Evolutionary conservation across 2,888 invertebrate species (phyloP).

Genomic region (Acanthosepion pharaonis): DNA sequence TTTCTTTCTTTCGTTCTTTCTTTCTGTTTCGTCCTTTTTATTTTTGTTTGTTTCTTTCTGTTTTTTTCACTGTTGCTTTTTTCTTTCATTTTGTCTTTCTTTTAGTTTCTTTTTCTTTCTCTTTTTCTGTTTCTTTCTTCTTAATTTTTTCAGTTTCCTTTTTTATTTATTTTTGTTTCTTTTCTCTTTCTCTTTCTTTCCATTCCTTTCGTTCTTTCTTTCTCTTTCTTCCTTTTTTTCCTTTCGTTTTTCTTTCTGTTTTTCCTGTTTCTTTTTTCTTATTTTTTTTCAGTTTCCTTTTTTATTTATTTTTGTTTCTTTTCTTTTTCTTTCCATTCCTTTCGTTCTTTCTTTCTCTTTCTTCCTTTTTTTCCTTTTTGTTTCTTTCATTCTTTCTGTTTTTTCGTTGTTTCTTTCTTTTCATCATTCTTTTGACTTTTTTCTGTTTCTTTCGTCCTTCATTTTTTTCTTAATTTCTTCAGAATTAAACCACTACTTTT

Average conservation of each 20-base stretch:
- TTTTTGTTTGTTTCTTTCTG: not conserved
- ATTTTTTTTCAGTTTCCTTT: too few species aligned
- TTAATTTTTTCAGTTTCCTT: too few species aligned
- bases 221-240: not conserved
- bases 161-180: not conserved
- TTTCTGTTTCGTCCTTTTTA: not conserved
- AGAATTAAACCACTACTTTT: too few species aligned
- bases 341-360: not conserved
- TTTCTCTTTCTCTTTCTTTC: too few species aligned
- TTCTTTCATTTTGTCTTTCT: not conserved
- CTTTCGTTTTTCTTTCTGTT: not conserved
- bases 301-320: not conserved
- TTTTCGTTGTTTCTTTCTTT: not conserved
- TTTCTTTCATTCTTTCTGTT: not conserved
- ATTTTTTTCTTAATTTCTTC: not conserved
- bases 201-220: too few species aligned
- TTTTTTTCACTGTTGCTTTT: not conserved
- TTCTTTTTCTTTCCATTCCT: too few species aligned
- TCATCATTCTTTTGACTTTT: not conserved
- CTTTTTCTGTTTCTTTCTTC: not conserved
- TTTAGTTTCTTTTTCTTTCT: too few species aligned
- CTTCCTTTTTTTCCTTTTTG: not conserved
- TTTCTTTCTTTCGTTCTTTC: not conserved
- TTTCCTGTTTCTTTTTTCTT: not conserved
- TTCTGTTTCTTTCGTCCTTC: not conserved